Base-by-base conservation (phyloP, 2,888 invertebrate genomes). In the Chymomyza amoena region DNA sequence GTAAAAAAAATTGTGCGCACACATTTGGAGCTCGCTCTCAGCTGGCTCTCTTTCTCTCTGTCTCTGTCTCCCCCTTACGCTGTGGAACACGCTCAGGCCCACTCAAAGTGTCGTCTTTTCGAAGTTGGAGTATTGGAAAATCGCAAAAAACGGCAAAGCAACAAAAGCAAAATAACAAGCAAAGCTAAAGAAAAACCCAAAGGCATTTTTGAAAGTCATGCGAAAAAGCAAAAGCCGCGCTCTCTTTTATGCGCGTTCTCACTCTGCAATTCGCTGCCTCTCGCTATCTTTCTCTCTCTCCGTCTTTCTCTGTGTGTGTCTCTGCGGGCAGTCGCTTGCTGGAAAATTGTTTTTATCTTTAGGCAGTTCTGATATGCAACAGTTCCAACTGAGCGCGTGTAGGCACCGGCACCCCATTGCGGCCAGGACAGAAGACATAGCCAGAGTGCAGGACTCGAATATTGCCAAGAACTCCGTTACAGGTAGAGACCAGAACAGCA, bases 321-420 rank as follows among this genome's bases (percentile, higher is more conserved):
- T 52, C 64, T 16, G 60, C 66, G 63, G 70, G 70, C 59, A 62
- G 52, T 61, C 69, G 77, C 72, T 70, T 65, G 54, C 75, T 73
- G 81, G 73, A 76, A 80, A 79, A 79, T 72, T 67, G n/a, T 54
- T 18, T 54, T 36, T 76, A 77, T 72, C 70, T 66, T 63, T 66
- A 71, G 54, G 71, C 78, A 65, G 65, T 65, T 66, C 64, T 54
- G 61, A 64, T 72, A 72, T 81, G 80, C 81, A 81, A 80, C 81
- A 80, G 82, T 82, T 82, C 78, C 77, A 73, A 80, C 80, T 74
- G 80, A 66, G 80, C 74, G 80, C 79, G 79, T 74, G 75, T 68
- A 50, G 61, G 61, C 57, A 57, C 56, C 56, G 45, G 50, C 57
- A 59, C 59, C 16, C 54, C 54, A 20, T n/a, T 18, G 54, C 10